Percentiles rank a stretch among this genome's conserved stretches.
These are phyloP conservation scores for Lacerta agilis DNA, from an alignment of 2,797 vertebrate genomes.

Conservation along the genomic window DNA sequence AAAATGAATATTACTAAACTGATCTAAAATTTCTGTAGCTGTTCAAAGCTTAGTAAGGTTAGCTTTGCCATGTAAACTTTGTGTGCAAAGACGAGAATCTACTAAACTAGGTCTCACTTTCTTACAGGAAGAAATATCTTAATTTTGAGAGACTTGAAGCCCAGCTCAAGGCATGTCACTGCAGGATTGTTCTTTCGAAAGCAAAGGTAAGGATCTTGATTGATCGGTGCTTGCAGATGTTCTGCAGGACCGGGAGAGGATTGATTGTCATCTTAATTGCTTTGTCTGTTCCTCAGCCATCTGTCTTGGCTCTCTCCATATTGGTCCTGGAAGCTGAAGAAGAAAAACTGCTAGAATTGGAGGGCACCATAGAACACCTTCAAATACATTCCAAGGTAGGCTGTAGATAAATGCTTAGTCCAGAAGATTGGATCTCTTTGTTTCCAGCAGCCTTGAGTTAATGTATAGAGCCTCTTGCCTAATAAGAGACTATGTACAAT, in stretches of 20 bases:
- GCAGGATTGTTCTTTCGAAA: slow-evolving; percentile 93
- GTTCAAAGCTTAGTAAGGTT: background rate
- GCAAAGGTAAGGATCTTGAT: slow-evolving; percentile 84
- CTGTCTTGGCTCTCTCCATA: slow-evolving; percentile 88
- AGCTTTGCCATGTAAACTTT: background rate
- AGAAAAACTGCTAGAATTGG: slow-evolving; percentile 80
- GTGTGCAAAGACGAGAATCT: background rate
- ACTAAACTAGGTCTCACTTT: background rate
- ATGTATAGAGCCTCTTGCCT: background rate
- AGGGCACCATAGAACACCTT: slow-evolving; percentile 81
- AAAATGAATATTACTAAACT: background rate
- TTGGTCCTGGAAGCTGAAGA: slow-evolving; percentile 87
- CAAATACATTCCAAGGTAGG: slow-evolving; percentile 87
- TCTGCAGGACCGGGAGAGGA: slow-evolving; percentile 16
- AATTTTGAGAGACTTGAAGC: slow-evolving; percentile 93
- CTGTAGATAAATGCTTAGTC: background rate
- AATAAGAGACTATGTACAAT: background rate
- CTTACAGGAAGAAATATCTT: slow-evolving; percentile 82
- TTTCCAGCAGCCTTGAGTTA: background rate
- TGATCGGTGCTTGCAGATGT: slow-evolving; percentile 2
- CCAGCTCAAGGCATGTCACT: slow-evolving; percentile 95
- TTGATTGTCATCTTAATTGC: background rate
- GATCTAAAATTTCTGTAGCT: background rate
- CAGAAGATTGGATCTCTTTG: background rate
- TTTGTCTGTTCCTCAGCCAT: slow-evolving; percentile 82